Evolutionary conservation across 1,140 invertebrate species (phyloP).

Genomic region (Diploscapter pachys): DNA sequence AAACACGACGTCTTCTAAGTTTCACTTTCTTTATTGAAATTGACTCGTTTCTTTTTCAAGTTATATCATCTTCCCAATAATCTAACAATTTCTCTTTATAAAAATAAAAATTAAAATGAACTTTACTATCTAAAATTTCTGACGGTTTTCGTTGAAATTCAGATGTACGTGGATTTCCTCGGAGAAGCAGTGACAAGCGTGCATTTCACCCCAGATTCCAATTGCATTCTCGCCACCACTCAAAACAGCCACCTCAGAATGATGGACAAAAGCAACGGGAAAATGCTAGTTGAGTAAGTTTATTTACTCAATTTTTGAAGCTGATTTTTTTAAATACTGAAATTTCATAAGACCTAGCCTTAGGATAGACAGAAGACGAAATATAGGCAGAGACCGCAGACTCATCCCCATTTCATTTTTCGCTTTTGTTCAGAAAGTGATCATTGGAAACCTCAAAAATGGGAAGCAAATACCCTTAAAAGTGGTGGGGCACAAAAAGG

Average conservation of each 20-base stretch:
- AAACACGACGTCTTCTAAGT: neutral
- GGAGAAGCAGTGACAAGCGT: conserved; percentile 60
- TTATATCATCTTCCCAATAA: too few species aligned
- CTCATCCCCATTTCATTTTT: too few species aligned
- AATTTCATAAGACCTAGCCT: too few species aligned
- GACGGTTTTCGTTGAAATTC: neutral
- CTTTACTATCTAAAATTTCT: neutral
- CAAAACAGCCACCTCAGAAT: conserved; percentile 77
- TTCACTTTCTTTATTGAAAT: neutral
- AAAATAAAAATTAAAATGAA: neutral
- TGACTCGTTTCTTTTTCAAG: neutral
- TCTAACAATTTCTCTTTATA: neutral
- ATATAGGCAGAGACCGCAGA: neutral
- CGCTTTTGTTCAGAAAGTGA: too few species aligned
- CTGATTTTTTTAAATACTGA: too few species aligned
- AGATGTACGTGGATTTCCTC: conserved; percentile 39
- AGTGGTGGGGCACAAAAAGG: too few species aligned
- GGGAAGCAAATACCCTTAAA: too few species aligned
- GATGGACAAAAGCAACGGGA: conserved; percentile 81
- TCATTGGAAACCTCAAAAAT: too few species aligned
- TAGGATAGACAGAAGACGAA: neutral
- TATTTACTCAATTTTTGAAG: neutral
- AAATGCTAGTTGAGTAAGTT: conserved; percentile 71
- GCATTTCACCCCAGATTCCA: conserved; percentile 65
- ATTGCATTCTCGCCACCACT: conserved; percentile 79